Evolutionary conservation across 2,888 invertebrate genomes (phyloP).

Genomic region (Matsumyia berberina): DNA sequence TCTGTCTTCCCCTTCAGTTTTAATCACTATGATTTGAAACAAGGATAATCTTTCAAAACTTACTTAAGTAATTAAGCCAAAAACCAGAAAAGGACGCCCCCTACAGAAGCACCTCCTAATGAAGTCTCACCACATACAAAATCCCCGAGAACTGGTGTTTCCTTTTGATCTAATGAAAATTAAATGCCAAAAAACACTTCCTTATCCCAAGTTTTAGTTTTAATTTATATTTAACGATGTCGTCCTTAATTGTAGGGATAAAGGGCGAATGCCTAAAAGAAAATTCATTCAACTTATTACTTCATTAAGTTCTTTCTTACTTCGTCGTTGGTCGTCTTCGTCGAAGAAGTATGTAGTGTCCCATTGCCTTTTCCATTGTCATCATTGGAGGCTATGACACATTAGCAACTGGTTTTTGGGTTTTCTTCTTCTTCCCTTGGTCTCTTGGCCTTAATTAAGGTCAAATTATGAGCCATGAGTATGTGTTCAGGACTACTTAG

Average conservation of each 20-base stretch:
- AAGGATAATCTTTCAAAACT: background rate
- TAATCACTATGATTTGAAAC: background rate
- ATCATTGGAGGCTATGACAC: conserved; percentile 24
- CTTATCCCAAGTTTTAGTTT: conserved; percentile 38
- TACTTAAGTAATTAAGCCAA: conserved; percentile 7
- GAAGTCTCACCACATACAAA: conserved; percentile 2
- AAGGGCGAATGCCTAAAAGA: background rate
- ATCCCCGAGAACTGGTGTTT: background rate
- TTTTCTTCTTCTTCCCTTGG: background rate
- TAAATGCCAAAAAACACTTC: conserved; percentile 21
- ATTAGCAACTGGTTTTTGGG: conserved; percentile 55
- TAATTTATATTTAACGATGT: conserved; percentile 55
- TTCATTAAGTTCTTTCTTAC: conserved; percentile 24
- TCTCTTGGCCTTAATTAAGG: conserved; percentile 46
- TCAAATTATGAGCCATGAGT: conserved; percentile 50
- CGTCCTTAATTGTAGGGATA: conserved; percentile 15
- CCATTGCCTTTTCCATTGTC: conserved; percentile 22
- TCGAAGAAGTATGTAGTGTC: too few relatives aligned
- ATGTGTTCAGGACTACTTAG: conserved; percentile 29
- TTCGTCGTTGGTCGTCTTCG: too few relatives aligned
- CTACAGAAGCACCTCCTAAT: conserved; percentile 2
- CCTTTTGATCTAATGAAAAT: conserved; percentile 35
- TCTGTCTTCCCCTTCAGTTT: background rate
- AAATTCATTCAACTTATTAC: conserved; percentile 47
- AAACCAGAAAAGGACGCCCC: background rate